phyloP scores from a whole-genome alignment of 2,113 vertebrate genomes.

The Craseonycteris thonglongyai region DNA sequence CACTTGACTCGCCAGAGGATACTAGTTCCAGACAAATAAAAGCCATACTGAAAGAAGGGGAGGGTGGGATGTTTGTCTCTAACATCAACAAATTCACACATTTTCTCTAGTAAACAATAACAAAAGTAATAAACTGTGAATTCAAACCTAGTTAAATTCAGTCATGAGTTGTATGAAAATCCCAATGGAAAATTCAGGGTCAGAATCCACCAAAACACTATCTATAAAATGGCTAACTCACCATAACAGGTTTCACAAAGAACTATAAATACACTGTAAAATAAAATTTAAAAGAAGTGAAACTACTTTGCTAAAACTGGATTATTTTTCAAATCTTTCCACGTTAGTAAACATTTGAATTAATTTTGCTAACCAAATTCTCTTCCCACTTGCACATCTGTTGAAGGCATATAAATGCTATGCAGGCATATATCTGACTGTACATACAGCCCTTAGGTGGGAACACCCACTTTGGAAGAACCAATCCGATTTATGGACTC shows the following conservation, averaged over 20 bases:
- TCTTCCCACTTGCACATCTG: not conserved
- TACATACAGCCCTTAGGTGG: not conserved
- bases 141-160: not conserved
- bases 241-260: not conserved
- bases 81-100: not conserved
- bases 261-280: not conserved
- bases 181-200: not conserved
- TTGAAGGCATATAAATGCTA: not conserved
- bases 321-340: not conserved
- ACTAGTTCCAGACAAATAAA: conserved; percentile 35
- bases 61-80: conserved; percentile 11
- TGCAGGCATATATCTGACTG: not conserved
- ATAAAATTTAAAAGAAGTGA: not conserved
- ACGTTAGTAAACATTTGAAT: not conserved
- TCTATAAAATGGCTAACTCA: not conserved
- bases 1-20: not conserved
- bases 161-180: not conserved
- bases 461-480: not conserved
- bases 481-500: accelerated
- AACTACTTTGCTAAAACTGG: not conserved
- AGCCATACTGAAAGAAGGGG: not conserved
- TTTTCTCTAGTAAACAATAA: not conserved
- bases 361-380: not conserved
- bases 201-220: not conserved
- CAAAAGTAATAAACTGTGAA: not conserved